A percentile compares a stretch with the other conserved stretches of the same genome.
Conservation (phyloP, 1,140 invertebrate species). For the Glomeris maerens region DNA sequence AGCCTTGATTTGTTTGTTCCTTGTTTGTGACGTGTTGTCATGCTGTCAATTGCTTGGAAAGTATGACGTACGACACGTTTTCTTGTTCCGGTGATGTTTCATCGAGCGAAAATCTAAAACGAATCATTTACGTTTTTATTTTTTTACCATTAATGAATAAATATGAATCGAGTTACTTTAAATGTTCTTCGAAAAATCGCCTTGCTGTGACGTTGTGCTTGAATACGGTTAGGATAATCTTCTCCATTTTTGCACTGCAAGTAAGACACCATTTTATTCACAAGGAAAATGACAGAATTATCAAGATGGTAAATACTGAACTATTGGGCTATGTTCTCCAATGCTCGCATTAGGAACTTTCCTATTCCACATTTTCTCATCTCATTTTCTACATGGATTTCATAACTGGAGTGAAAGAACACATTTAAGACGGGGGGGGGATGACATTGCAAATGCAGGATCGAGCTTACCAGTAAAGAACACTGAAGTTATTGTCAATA, state of each 20-base stretch:
- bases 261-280: constrained; percentile 8
- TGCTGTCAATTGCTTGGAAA: background rate
- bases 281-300: background rate
- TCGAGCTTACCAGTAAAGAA: too few species aligned
- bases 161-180: constrained; percentile 39
- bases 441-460: too few species aligned
- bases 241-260: constrained; percentile 50
- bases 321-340: constrained; percentile 35
- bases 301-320: background rate
- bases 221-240: constrained; percentile 66
- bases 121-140: constrained; percentile 7
- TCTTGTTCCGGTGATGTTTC: constrained; percentile 13
- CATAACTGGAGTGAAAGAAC: too few species aligned
- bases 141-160: background rate
- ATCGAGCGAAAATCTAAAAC: constrained; percentile 2
- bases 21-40: background rate
- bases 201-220: constrained; percentile 52
- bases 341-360: constrained; percentile 57
- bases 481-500: too few species aligned
- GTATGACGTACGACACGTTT: constrained; percentile 5
- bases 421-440: too few species aligned
- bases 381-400: constrained; percentile 55
- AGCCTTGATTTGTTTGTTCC: constrained; percentile 3
- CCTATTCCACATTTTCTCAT: constrained; percentile 57
- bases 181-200: constrained; percentile 48